A percentile compares a stretch with the other conserved stretches of the same genome.
Conservation (phyloP, 2,797 vertebrate species). For the Mastacembelus armatus region DNA sequence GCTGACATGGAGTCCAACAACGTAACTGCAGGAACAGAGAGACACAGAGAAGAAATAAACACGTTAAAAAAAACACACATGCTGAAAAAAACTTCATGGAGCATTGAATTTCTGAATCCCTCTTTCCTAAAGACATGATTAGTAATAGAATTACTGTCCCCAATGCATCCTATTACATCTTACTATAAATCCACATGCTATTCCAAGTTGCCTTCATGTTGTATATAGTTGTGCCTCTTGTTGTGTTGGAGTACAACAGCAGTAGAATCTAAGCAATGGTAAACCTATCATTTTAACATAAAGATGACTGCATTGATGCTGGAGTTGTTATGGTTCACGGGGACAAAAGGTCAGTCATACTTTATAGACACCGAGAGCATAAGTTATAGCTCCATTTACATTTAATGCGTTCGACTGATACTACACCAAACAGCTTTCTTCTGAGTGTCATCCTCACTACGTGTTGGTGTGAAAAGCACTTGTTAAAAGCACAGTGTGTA, state of each 20-base stretch:
- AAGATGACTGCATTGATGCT: slow-evolving; percentile 32
- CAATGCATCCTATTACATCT: slow-evolving; percentile 12
- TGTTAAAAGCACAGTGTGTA: too few species aligned
- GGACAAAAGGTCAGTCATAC: slow-evolving; percentile 36
- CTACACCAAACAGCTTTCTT: neutral
- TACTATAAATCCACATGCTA: slow-evolving; percentile 13
- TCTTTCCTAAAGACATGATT: neutral
- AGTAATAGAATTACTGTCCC: neutral
- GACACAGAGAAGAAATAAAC: slow-evolving; percentile 27
- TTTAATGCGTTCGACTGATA: slow-evolving; percentile 9
- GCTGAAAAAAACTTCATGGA: neutral
- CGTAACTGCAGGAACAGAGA: slow-evolving; percentile 79
- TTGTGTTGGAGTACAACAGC: slow-evolving; percentile 37
- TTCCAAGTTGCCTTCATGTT: slow-evolving; percentile 12
- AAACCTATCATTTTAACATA: slow-evolving; percentile 55
- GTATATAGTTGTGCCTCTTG: slow-evolving; percentile 39
- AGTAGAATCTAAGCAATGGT: slow-evolving; percentile 31
- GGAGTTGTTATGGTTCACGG: slow-evolving; percentile 50
- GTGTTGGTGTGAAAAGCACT: neutral
- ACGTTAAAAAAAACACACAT: slow-evolving; percentile 19
- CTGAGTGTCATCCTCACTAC: neutral
- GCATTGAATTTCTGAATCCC: neutral
- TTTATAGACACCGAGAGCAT: neutral
- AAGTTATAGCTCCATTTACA: slow-evolving; percentile 25
- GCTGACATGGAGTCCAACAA: slow-evolving; percentile 89